Percentiles rank a stretch among this genome's conserved stretches.
These are phyloP conservation scores for Xanthorhoe designata DNA, from an alignment of 2,888 invertebrate genomes.

Conservation along the genomic window DNA sequence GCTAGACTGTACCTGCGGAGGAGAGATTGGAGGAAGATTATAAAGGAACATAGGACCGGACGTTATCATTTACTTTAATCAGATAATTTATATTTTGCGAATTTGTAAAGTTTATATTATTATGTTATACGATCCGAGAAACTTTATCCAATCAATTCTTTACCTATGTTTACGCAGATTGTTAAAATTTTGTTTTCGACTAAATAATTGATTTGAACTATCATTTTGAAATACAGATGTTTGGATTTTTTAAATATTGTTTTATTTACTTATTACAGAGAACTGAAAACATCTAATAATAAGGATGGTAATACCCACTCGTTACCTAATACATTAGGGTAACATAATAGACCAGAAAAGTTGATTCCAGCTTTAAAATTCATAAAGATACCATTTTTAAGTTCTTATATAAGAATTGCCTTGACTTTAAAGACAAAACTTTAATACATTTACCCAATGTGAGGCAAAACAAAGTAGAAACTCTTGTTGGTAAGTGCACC, in stretches of 20 bases:
- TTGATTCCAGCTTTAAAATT: too few species aligned
- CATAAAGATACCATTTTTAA: too few species aligned
- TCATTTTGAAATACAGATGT: slow-evolving; percentile 82
- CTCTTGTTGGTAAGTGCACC: too few species aligned
- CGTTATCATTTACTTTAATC: slow-evolving; percentile 62
- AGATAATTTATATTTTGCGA: slow-evolving; percentile 56
- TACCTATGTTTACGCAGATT: slow-evolving; percentile 74
- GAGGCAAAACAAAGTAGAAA: too few species aligned
- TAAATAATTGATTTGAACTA: slow-evolving; percentile 80
- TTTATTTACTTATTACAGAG: slow-evolving; percentile 30
- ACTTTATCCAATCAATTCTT: slow-evolving; percentile 80
- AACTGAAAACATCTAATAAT: too few species aligned
- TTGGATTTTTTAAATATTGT: slow-evolving; percentile 73
- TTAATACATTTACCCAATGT: too few species aligned
- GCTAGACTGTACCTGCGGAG: slow-evolving; percentile 81
- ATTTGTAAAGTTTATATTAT: slow-evolving; percentile 56
- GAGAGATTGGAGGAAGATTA: slow-evolving; percentile 77
- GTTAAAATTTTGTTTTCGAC: slow-evolving; percentile 83
- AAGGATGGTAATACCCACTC: too few species aligned
- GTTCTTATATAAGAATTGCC: too few species aligned
- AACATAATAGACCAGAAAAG: too few species aligned
- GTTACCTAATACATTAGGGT: too few species aligned
- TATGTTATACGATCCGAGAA: slow-evolving; percentile 52
- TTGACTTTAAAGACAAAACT: too few species aligned
- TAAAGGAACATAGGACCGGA: slow-evolving; percentile 54